Conservation (phyloP, 2,113 vertebrate genomes). For the Pandion haliaetus region DNA sequence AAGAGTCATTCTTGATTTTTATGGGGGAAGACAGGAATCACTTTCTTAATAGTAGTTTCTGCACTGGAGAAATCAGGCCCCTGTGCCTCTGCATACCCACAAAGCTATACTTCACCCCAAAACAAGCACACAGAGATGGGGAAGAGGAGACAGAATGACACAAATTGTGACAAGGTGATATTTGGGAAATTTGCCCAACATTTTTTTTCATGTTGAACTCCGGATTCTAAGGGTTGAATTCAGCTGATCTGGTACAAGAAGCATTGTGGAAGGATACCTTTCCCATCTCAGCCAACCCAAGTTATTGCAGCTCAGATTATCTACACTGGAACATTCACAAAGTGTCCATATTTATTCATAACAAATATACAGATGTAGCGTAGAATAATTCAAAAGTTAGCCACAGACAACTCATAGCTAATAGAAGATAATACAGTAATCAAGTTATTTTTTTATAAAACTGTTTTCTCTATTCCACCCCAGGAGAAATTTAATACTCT, state of each 20-base stretch:
- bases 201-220: not conserved
- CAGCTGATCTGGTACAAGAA: not conserved
- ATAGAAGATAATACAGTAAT: not conserved
- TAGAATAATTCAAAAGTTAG: not conserved
- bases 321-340: not conserved
- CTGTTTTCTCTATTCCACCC: not conserved
- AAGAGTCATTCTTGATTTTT: not conserved
- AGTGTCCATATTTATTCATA: not conserved
- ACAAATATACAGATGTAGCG: not conserved
- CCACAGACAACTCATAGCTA: not conserved
- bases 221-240: not conserved
- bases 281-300: not conserved
- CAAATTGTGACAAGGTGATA: not conserved
- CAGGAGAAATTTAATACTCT: not conserved
- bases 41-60: not conserved
- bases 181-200: not conserved
- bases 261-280: not conserved
- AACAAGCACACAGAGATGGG: not conserved
- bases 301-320: not conserved
- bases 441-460: not conserved
- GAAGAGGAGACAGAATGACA: not conserved
- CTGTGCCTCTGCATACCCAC: not conserved
- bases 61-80: not conserved
- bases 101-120: not conserved
- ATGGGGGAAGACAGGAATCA: not conserved